phyloP scores from a whole-genome alignment of 1,140 invertebrate species.

The Dendrolimus punctatus region DNA sequence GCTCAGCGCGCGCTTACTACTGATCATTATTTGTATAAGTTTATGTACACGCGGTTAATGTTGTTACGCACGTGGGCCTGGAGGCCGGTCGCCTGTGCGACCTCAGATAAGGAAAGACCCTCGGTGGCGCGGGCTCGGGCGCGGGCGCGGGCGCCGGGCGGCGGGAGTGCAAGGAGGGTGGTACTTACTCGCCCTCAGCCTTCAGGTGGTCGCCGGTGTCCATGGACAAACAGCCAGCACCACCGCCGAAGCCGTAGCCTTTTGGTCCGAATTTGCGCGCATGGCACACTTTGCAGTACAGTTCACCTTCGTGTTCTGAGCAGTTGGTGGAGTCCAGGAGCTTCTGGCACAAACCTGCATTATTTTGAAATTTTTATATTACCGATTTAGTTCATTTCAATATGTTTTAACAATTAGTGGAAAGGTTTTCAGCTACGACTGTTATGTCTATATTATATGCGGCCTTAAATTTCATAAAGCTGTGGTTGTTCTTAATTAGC shows the following conservation, averaged over 20 bases:
- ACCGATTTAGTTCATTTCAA: not conserved
- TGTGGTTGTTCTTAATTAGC: too few relatives aligned
- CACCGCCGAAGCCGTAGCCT: conserved; percentile 98
- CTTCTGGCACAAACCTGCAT: conserved; percentile 95
- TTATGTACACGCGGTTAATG: conserved; percentile 70
- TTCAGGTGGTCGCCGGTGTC: conserved; percentile 91
- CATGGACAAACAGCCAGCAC: conserved; percentile 97
- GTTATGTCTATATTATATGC: too few relatives aligned
- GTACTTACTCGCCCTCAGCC: conserved; percentile 74
- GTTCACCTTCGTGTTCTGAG: conserved; percentile 94
- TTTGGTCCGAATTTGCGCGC: conserved; percentile 98
- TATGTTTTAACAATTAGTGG: too few relatives aligned
- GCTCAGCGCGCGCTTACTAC: conserved; percentile 65
- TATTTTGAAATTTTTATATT: not conserved
- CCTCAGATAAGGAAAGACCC: conserved; percentile 76
- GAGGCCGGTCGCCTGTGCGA: conserved; percentile 51
- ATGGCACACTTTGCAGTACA: conserved; percentile 98
- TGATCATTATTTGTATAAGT: conserved; percentile 39
- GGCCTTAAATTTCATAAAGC: too few relatives aligned
- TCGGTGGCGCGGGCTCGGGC: conserved; percentile 49
- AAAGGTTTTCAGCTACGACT: too few relatives aligned
- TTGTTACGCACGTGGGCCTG: conserved; percentile 63
- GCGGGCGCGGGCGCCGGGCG: conserved; percentile 28
- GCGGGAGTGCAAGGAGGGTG: conserved; percentile 40
- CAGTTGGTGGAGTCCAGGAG: conserved; percentile 98